phyloP scores from a whole-genome alignment of 2,888 invertebrate species.

The Tipula confusa region DNA sequence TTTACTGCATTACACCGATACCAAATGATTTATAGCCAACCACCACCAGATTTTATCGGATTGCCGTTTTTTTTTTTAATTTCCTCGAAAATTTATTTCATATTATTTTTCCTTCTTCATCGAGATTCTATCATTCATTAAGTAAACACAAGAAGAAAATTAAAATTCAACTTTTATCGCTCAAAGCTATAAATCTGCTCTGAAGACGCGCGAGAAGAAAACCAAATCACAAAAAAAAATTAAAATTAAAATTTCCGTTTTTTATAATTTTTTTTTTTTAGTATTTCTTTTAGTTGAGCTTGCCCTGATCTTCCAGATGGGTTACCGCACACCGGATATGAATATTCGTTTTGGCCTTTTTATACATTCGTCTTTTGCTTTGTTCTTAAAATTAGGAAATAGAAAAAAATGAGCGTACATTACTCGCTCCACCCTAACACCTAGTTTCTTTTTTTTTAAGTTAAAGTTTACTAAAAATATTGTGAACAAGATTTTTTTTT shows the following conservation, averaged over 20 bases:
- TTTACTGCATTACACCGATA: background rate
- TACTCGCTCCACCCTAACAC: background rate
- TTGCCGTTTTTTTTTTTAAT: background rate
- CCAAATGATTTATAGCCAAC: background rate
- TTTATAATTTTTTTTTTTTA: background rate
- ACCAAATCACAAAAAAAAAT: background rate
- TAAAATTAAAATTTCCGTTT: background rate
- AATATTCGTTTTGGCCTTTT: background rate
- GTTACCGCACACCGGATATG: constrained; percentile 20
- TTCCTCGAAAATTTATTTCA: background rate
- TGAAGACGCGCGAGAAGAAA: background rate
- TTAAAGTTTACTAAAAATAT: too few species aligned
- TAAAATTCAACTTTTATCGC: constrained; percentile 12
- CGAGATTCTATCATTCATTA: background rate
- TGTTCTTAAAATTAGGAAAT: background rate
- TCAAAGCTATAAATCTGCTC: background rate
- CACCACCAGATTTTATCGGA: background rate
- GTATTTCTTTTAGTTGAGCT: background rate
- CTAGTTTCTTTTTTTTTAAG: too few species aligned
- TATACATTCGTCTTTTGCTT: background rate
- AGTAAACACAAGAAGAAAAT: constrained; percentile 12
- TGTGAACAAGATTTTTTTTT: background rate
- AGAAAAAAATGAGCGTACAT: background rate
- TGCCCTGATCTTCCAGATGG: constrained; percentile 20
- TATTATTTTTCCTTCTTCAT: background rate